A percentile compares a stretch with the other conserved stretches of the same genome.
Conservation (phyloP, 2,888 invertebrate species). For the Macrophya annulata region DNA sequence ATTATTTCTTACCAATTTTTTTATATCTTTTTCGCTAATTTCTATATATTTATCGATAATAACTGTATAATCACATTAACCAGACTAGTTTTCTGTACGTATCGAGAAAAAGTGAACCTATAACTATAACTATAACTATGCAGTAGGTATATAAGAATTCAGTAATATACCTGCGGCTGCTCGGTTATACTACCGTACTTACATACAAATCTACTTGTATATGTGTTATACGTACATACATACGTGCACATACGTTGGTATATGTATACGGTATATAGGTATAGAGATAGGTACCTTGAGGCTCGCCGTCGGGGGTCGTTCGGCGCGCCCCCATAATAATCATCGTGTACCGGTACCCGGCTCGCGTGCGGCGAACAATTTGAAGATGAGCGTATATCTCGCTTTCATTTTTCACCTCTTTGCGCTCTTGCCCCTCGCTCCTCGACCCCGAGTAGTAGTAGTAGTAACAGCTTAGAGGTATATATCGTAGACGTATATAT, state of each 20-base stretch:
- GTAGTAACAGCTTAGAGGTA: background rate
- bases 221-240: background rate
- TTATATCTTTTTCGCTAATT: background rate
- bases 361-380: slow-evolving; percentile 58
- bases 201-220: background rate
- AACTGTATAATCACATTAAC: background rate
- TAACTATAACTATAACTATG: background rate
- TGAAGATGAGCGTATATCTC: slow-evolving; percentile 53
- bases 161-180: background rate
- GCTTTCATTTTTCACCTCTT: slow-evolving; percentile 50
- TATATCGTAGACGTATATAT: background rate
- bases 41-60: background rate
- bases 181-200: slow-evolving; percentile 10
- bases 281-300: background rate
- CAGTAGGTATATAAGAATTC: background rate
- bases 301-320: slow-evolving; percentile 50
- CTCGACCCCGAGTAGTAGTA: slow-evolving; percentile 63
- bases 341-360: slow-evolving; percentile 40
- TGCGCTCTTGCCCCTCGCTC: slow-evolving; percentile 52
- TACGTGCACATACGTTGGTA: background rate
- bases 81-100: background rate
- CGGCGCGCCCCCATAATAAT: slow-evolving; percentile 48
- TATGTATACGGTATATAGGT: too few relatives aligned
- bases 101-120: background rate
- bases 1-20: too few relatives aligned